phyloP scores from a whole-genome alignment of 2,888 invertebrate species.

The Aspidiotus destructor region DNA sequence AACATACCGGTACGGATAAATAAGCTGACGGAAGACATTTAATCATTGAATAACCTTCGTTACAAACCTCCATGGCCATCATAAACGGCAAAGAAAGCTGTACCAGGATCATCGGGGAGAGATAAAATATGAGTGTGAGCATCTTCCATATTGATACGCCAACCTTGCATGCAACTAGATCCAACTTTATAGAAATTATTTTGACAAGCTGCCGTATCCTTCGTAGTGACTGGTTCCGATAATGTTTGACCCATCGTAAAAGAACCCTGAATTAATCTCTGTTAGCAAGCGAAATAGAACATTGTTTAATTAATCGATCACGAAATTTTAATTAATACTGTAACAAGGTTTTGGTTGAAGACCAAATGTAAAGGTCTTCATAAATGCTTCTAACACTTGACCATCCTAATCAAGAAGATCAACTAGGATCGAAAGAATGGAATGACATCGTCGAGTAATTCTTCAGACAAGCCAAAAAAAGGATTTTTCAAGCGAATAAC shows the following conservation, averaged over 20 bases:
- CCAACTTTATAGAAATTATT: conserved; percentile 67
- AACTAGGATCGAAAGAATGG: too few species aligned
- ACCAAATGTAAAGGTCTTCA: too few species aligned
- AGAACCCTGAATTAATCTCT: too few species aligned
- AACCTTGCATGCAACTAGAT: conserved; percentile 99
- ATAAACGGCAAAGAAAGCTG: conserved; percentile 93
- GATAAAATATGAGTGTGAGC: conserved; percentile 93
- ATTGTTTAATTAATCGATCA: too few species aligned
- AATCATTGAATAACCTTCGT: not conserved
- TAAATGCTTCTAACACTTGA: too few species aligned
- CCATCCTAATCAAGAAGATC: too few species aligned
- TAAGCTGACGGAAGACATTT: not conserved
- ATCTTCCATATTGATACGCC: conserved; percentile 99
- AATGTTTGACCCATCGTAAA: conserved; percentile 86
- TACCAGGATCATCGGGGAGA: conserved; percentile 81
- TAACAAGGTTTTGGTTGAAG: too few species aligned
- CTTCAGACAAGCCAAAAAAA: too few species aligned
- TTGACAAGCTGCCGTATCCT: conserved; percentile 71
- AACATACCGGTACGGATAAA: not conserved
- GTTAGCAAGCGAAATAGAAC: too few species aligned
- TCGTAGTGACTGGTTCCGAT: conserved; percentile 89
- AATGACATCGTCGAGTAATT: too few species aligned
- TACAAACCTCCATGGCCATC: conserved; percentile 79
- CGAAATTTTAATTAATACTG: too few species aligned
- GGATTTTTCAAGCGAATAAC: too few species aligned